phyloP scores from a whole-genome alignment of 2,888 invertebrate genomes.

The Stenchaetothrips biformis region DNA sequence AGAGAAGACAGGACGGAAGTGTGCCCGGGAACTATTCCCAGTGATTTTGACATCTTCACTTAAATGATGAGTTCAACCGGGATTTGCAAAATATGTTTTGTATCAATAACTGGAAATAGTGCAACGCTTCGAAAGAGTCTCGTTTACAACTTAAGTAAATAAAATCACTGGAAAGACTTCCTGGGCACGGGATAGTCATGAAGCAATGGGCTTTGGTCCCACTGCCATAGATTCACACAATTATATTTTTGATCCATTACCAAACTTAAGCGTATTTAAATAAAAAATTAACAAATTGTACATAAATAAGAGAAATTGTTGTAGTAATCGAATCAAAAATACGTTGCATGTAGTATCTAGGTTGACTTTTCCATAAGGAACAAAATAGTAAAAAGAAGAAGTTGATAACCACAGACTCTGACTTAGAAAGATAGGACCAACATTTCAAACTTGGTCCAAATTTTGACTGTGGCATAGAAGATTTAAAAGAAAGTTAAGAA shows the following conservation, averaged over 20 bases:
- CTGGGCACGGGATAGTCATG: not conserved
- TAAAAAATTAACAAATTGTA: constrained; percentile 16
- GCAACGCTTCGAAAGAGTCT: not conserved
- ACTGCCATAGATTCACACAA: constrained; percentile 1
- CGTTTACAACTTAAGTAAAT: not conserved
- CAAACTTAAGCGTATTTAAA: constrained; percentile 17
- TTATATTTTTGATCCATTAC: constrained; percentile 17
- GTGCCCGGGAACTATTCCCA: constrained; percentile 5
- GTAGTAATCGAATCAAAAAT: constrained; percentile 17
- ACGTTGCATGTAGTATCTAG: constrained; percentile 20
- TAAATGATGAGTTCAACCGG: not conserved
- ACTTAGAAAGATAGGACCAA: constrained; percentile 9
- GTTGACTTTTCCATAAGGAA: constrained; percentile 8
- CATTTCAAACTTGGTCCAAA: constrained; percentile 5
- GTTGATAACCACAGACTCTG: constrained; percentile 4
- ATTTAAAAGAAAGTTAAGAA: constrained; percentile 1
- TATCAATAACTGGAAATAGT: too few relatives aligned
- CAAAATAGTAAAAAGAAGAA: constrained; percentile 2
- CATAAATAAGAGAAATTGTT: not conserved
- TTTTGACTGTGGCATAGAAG: constrained; percentile 11
- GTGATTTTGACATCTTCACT: not conserved
- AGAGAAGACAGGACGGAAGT: not conserved
- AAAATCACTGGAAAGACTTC: constrained; percentile 13
- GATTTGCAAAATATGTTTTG: too few relatives aligned
- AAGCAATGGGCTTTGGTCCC: not conserved